Evolutionary conservation across 1,140 invertebrate species (phyloP).

Genomic region (Gerris buenoi): DNA sequence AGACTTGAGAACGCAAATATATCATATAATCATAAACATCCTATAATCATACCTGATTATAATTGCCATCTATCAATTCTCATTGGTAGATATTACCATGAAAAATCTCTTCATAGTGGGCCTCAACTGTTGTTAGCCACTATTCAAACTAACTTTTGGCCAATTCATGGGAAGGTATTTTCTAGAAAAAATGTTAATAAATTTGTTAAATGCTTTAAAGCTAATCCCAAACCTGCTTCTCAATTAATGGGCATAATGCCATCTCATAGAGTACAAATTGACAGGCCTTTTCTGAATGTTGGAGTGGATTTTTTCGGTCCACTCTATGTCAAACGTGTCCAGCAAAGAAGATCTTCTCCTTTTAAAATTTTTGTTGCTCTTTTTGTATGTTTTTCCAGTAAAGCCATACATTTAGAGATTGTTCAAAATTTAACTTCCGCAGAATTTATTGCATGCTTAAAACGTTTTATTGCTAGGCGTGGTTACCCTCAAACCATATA

Average conservation of each 20-base stretch:
- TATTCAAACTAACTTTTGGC: conserved; percentile 12
- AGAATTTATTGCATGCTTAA: conserved; percentile 20
- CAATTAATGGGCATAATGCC: conserved; percentile 17
- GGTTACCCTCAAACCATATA: conserved; percentile 7
- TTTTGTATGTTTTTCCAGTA: conserved; percentile 23
- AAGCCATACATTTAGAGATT: conserved; percentile 24
- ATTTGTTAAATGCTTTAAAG: conserved; percentile 14
- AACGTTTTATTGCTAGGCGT: conserved; percentile 20
- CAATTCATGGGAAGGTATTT: conserved; percentile 1
- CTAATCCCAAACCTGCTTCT: not conserved
- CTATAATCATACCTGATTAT: conserved; percentile 21
- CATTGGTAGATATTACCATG: conserved; percentile 25
- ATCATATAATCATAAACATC: conserved; percentile 11
- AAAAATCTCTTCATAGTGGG: conserved; percentile 22
- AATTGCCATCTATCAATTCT: conserved; percentile 12
- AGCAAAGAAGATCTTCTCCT: not conserved
- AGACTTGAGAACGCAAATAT: conserved; percentile 10
- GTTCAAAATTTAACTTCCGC: conserved; percentile 20
- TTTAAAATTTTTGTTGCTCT: conserved; percentile 13
- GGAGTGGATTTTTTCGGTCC: conserved; percentile 20
- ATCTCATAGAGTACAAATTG: conserved; percentile 3
- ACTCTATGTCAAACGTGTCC: conserved; percentile 7
- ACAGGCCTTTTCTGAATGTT: conserved; percentile 10
- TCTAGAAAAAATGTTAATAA: conserved; percentile 6
- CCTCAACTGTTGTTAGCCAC: conserved; percentile 13